These are phyloP conservation scores for Zalophus californianus DNA, from an alignment of 2,797 vertebrate genomes.

Conservation along the genomic window DNA sequence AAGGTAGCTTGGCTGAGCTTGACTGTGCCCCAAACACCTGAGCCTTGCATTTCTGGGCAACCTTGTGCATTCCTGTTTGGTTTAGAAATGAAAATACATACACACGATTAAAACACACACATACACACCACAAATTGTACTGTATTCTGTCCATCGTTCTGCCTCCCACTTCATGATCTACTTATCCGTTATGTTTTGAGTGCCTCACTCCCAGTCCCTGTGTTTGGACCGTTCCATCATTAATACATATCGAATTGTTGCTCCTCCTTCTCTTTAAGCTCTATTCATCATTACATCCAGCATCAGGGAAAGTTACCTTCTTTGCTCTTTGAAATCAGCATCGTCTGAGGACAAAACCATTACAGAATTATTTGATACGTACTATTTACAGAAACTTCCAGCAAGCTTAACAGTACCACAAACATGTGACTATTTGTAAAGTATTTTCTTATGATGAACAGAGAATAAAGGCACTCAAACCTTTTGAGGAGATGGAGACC, in stretches of 20 bases:
- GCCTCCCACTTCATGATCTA: background rate
- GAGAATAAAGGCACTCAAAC: background rate
- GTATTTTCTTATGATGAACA: background rate
- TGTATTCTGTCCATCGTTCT: background rate
- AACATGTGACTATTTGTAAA: background rate
- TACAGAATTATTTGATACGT: background rate
- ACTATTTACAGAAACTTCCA: background rate
- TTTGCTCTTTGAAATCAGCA: conserved; percentile 7
- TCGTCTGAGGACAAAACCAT: background rate
- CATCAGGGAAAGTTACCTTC: conserved; percentile 18
- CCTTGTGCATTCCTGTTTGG: background rate
- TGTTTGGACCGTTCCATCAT: background rate
- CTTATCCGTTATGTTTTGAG: background rate
- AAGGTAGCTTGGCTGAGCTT: background rate
- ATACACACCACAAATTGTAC: background rate
- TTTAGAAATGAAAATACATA: conserved; percentile 13
- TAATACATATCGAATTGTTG: background rate
- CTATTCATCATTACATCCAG: background rate
- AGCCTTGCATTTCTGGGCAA: background rate
- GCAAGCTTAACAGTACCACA: background rate
- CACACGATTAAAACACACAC: background rate
- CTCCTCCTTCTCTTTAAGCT: background rate
- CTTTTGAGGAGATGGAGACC: background rate
- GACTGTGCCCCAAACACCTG: background rate
- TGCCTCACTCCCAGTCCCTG: background rate